Evolutionary conservation across 2,113 vertebrate genomes (phyloP), one percentile per base, ranked within the genome.

Genomic region (Mirza zaza): DNA sequence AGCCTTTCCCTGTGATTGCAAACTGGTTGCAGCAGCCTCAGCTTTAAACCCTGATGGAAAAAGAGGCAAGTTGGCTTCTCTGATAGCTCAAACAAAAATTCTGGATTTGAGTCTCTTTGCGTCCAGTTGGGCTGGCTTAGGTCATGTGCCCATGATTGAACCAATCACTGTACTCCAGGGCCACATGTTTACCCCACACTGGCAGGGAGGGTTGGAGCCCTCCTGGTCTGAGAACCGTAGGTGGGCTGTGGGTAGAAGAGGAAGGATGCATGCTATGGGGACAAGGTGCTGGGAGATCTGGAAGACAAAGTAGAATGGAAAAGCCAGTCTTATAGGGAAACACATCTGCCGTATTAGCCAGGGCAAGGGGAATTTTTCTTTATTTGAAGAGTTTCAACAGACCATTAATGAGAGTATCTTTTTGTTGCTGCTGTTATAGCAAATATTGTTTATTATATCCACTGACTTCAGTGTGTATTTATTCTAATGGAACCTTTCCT

Each of bases 401-500:
- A 29, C 48, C 87, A 50, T 89, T 95, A 90, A 75, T 85, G 92
- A 65, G 68, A 86, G 11, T 36, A 15, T 79, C 87, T 97, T 92
- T 95, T 87, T 77, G 76, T 91, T 29, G 21, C 10, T 65, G 48
- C 73, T 80, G 23, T 94, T 84, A 94, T 50, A 81, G 27, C 91
- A 92, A 50, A 73, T 86, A 57, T 94, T 94, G 86, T 75, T 92
- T 86, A 83, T 93, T 48, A 55, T 80, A 83, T 63, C 82, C 63
- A 73, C 45, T 12, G 50, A 55, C 86, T 94, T 90, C 68, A 71
- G 67, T 15, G 7, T 92, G 4, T 87, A 59, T 96, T 87, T 87
- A 36, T 86, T 92, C 83, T 96, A 79, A 91, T 89, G 61, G 71
- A 93, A 67, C 55, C 76, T 92, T 87, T 89, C 76, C 71, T 96